phyloP scores from a whole-genome alignment of 2,888 invertebrate species.

The Zeuzera pyrina region DNA sequence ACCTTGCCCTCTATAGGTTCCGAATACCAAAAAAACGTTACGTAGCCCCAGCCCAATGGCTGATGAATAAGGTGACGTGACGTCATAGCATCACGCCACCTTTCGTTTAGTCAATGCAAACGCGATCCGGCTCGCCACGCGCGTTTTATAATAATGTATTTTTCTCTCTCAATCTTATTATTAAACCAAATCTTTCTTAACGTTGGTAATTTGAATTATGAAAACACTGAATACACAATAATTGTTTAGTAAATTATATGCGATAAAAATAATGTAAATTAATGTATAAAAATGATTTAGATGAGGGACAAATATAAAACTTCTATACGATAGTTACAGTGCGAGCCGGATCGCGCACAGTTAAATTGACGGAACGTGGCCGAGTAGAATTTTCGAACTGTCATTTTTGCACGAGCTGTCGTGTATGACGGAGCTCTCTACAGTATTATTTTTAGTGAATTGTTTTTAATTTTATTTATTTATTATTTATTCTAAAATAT shows the following conservation, averaged over 20 bases:
- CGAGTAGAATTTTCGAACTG: slow-evolving; percentile 29
- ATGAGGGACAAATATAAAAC: slow-evolving; percentile 9
- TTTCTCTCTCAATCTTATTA: no score
- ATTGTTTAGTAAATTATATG: no score
- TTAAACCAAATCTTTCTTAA: no score
- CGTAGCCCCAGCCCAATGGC: slow-evolving; percentile 11
- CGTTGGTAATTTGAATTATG: no score
- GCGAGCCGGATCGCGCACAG: slow-evolving; percentile 45
- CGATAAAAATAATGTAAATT: no score
- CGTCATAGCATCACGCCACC: slow-evolving; percentile 72
- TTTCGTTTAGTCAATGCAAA: slow-evolving; percentile 58
- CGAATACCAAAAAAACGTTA: no score
- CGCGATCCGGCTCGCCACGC: slow-evolving; percentile 52
- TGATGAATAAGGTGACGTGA: slow-evolving; percentile 60
- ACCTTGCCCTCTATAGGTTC: no score
- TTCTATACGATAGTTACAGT: slow-evolving; percentile 10
- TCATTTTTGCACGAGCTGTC: slow-evolving; percentile 30
- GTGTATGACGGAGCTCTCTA: slow-evolving; percentile 30
- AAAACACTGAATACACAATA: no score
- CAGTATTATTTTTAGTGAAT: background rate
- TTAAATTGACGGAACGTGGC: slow-evolving; percentile 44
- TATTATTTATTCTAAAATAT: no score
- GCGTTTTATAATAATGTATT: no score
- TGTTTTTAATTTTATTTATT: background rate
- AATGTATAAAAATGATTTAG: no score